Base-by-base conservation (phyloP, 1,140 invertebrate species). In the Drosophila persimilis region DNA sequence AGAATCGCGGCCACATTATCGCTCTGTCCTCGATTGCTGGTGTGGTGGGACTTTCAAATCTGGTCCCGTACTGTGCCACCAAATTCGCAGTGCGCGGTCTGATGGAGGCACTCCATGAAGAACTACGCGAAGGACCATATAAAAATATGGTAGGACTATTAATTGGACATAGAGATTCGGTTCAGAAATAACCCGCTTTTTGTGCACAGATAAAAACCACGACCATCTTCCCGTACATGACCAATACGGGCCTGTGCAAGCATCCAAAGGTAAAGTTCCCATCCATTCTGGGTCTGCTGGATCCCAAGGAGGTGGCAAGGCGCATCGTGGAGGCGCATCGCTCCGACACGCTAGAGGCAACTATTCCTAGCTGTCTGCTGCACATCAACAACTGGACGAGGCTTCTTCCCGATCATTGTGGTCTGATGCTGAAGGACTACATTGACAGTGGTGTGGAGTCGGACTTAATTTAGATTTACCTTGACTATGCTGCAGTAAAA, bases 221-320 rank as follows among this genome's bases (percentile, higher is more conserved):
- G 0, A 94, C 94, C 0, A 94, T 97, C 59, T 97, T 94, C 89
- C 97, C 97, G 0, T 96, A 95, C 79, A 95, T 96, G 90, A 95
- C 97, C 4, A 95, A 97, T 80, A 98, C 97, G 1, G 96, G 96
- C 1, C 92, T 98, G 1, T 96, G 96, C 77, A 95, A 97, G 79
- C 95, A 95, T 63, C 95, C 96, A 0, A 94, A 93, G 80, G 94
- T 96, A 39, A 95, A 94, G 78, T 96, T 96, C 90, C 94, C 95
- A 0, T 92, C 91, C n/a, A 70, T 96, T 41, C 93, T 96, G 92
- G 92, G 93, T 44, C 92, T 96, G 47, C 91, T 96, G 17, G 91
- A 94, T 52, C 93, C 95, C 0, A 92, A 94, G 60, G 92, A 94
- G 45, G 95, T 95, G 13, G 96, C 95, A 2, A 91, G 91, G 39